Base-by-base conservation (phyloP, 2,797 vertebrate genomes). In the Sebastes iracundus region DNA sequence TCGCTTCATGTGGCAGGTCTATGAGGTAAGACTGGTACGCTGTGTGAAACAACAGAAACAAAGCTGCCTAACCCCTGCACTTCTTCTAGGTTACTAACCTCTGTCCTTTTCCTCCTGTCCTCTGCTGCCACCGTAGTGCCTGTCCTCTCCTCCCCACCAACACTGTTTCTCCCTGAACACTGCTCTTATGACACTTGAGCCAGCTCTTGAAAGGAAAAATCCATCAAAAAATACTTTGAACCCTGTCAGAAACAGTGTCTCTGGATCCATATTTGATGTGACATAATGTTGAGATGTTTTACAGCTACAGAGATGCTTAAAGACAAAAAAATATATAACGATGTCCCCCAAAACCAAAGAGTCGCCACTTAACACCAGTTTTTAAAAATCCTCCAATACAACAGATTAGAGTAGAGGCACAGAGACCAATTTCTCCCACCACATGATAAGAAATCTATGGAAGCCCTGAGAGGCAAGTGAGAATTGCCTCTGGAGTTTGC, bases 1-100 rank as follows among this genome's bases (percentile, higher is more conserved):
- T 96, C 95, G 78, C 96, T 96, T 96, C 96, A 95, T 95, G 94
- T 75, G 96, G 95, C 97, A 99, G 98, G 98, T 99, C 89, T 98
- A 97, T 83, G 98, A 99, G 98, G 98, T 99, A 99, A 99, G 98
- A 95, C 68, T 87, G 95, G 95, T 79, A 75, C 71, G 87, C 92
- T 91, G 91, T 90, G 83, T 82, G 90, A 84, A 63, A 63, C 46
- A 25, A 82, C 56, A 83, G 67, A 70, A 81, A 32, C 32, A 58
- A 60, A 64, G 53, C 81, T 92, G 86, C 93, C 85, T 89, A 88
- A 80, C 90, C 82, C 92, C 81, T 46, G 76, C 86, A 80, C 85
- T 75, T 70, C 77, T 49, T 94, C 86, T 92, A 93, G 92, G 90
- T 81, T 90, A 96, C 96, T 97, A 97, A 98, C 96, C 94, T 87